phyloP scores from a whole-genome alignment of 1,140 invertebrate genomes.

The Magallana gigas region DNA sequence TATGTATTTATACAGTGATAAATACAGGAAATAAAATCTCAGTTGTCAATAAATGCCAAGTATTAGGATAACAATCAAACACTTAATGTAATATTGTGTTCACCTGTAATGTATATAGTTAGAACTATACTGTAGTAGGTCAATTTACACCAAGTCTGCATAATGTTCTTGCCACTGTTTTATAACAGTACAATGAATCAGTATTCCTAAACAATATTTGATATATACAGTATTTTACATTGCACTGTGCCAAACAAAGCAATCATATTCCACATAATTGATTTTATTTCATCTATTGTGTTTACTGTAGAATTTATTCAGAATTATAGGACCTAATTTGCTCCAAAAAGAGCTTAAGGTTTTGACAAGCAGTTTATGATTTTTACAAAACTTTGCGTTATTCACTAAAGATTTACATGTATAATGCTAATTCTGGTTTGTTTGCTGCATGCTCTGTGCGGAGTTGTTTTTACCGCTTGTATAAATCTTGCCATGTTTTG shows the following conservation, averaged over 20 bases:
- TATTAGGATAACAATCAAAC: no score
- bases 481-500: background rate
- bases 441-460: background rate
- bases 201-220: background rate
- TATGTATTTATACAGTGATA: no score
- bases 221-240: background rate
- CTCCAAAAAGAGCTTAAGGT: no score
- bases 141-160: background rate
- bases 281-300: background rate
- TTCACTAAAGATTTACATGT: no score
- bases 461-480: background rate
- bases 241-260: slow-evolving; percentile 2
- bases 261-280: background rate
- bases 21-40: no score
- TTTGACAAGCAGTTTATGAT: no score
- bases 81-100: background rate
- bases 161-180: background rate
- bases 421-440: background rate
- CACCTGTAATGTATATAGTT: background rate
- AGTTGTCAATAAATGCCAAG: no score
- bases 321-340: no score
- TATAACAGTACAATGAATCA: background rate
- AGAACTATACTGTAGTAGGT: background rate
- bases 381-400: no score
- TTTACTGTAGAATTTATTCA: slow-evolving; percentile 13